Conservation (phyloP, 35 echinoderm and acorn worm genomes). For the Antedon bifida region DNA sequence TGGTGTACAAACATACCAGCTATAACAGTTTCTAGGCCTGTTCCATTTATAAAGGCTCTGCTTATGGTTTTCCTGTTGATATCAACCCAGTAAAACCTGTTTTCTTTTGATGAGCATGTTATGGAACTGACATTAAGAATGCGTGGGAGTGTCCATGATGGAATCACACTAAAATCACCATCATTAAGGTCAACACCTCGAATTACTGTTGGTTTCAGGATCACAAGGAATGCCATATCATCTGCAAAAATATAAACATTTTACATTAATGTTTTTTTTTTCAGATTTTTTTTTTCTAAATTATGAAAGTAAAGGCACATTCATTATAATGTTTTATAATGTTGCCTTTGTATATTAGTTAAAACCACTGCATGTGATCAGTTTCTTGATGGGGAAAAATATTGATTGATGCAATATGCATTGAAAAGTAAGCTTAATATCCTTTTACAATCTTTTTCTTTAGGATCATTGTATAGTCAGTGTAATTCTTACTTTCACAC, state of each 20-base stretch:
- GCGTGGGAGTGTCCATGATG: background rate
- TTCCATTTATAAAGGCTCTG: slow-evolving; percentile 6
- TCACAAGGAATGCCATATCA: slow-evolving; percentile 3
- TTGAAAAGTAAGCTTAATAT: no score
- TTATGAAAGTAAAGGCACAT: no score
- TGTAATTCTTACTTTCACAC: background rate
- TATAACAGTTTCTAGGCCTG: slow-evolving; percentile 1
- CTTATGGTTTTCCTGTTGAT: slow-evolving; percentile 3
- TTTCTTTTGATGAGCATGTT: background rate
- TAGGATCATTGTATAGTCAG: no score
- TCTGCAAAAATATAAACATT: background rate
- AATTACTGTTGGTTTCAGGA: background rate
- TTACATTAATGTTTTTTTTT: background rate
- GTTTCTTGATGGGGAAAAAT: no score
- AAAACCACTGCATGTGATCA: no score
- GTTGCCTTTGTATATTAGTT: no score
- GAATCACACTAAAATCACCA: slow-evolving; percentile 5
- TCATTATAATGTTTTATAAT: no score
- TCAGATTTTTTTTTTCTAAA: no score
- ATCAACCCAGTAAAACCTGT: slow-evolving; percentile 6
- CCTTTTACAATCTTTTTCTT: no score
- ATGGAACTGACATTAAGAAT: background rate
- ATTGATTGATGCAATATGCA: no score
- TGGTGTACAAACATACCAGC: background rate
- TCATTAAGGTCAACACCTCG: background rate